Percentiles rank a stretch among this genome's conserved stretches.
Evolutionary conservation across 2,888 invertebrate genomes (phyloP).

Genomic region (Rhaphigaster nebulosa): DNA sequence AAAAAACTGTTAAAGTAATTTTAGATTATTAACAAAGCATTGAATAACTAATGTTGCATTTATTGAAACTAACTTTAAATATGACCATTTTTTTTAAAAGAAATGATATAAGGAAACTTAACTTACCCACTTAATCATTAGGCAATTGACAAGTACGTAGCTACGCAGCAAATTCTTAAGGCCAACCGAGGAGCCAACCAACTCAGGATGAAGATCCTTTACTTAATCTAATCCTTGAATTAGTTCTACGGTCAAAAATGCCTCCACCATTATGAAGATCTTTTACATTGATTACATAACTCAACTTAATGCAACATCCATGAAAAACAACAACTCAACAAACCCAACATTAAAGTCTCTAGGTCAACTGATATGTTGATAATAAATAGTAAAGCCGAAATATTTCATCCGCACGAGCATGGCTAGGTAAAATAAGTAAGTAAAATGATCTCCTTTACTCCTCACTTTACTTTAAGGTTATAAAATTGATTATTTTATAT

Average conservation of each 20-base stretch:
- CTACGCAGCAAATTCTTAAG: slow-evolving; percentile 9
- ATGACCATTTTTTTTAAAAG: too few relatives aligned
- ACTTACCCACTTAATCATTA: background rate
- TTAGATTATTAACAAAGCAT: background rate
- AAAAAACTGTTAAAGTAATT: too few relatives aligned
- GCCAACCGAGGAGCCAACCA: background rate
- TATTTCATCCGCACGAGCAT: too few relatives aligned
- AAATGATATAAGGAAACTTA: background rate
- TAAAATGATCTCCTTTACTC: too few relatives aligned
- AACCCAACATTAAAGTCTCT: background rate
- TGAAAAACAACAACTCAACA: background rate
- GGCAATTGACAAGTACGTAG: background rate
- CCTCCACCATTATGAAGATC: too few relatives aligned
- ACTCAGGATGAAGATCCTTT: background rate
- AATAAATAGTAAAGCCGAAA: too few relatives aligned
- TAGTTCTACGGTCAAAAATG: too few relatives aligned
- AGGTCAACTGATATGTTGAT: too few relatives aligned
- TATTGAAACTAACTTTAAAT: background rate
- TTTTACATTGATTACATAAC: background rate
- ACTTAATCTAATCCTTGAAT: too few relatives aligned
- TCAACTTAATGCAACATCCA: background rate
- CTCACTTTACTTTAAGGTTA: too few relatives aligned
- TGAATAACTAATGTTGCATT: background rate
- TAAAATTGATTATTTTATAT: too few relatives aligned
- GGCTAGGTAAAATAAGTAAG: too few relatives aligned